phyloP scores from a whole-genome alignment of 2,113 vertebrate genomes.

The Uria aalge region DNA sequence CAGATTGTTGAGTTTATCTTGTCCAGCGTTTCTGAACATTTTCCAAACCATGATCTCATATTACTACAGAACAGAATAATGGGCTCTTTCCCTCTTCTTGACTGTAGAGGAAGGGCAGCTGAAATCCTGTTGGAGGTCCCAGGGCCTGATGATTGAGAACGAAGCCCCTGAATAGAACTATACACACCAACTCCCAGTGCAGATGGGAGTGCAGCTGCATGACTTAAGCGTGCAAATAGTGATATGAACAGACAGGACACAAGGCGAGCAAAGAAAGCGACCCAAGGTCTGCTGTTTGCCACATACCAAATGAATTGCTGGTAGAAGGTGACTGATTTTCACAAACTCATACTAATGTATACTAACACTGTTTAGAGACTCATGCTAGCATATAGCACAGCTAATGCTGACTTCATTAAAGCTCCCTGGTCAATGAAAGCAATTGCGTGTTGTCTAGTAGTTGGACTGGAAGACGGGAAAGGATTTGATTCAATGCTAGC shows the following conservation, averaged over 20 bases:
- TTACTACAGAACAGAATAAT: neutral
- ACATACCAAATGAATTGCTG: neutral
- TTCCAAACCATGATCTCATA: constrained; percentile 1
- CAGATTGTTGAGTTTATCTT: constrained; percentile 28
- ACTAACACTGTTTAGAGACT: neutral
- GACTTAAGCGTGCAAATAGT: neutral
- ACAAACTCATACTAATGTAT: neutral
- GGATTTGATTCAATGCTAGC: constrained; percentile 38
- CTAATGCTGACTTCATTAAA: constrained; percentile 22
- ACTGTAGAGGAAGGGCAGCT: neutral
- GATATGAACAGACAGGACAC: neutral
- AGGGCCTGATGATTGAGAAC: neutral
- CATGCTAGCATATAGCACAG: neutral
- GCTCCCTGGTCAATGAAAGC: constrained; percentile 1
- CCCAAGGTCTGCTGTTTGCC: neutral
- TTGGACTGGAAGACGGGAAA: constrained; percentile 35
- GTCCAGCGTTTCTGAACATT: neutral
- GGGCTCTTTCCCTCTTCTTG: neutral
- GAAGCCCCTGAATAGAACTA: neutral
- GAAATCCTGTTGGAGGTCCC: neutral
- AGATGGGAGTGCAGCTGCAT: neutral
- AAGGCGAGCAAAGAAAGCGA: neutral
- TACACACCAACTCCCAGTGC: neutral
- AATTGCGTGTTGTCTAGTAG: constrained; percentile 20
- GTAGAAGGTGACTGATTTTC: neutral